These are phyloP conservation scores for Thomomys bottae DNA, from an alignment of 2,113 vertebrate genomes.

Conservation along the genomic window DNA sequence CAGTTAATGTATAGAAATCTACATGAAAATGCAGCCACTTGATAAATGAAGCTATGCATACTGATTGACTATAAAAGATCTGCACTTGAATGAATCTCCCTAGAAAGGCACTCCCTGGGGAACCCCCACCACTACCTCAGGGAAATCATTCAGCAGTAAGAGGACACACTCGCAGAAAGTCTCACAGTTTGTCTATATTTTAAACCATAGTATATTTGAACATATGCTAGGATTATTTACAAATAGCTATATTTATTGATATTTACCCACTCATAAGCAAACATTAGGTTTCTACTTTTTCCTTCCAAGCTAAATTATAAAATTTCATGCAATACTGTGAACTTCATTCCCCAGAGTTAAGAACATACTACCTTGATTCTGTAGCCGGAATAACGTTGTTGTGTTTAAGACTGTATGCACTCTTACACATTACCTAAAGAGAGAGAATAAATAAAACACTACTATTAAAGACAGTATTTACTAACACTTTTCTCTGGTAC, in stretches of 20 bases:
- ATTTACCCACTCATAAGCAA: background rate
- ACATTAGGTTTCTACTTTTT: conserved; percentile 2
- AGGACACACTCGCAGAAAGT: background rate
- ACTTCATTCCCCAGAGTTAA: background rate
- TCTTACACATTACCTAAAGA: background rate
- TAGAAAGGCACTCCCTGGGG: background rate
- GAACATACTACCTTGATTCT: background rate
- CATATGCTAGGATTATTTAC: background rate
- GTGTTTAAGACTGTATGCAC: background rate
- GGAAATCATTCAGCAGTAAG: background rate
- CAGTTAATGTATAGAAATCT: background rate
- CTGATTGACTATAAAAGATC: background rate
- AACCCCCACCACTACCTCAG: background rate
- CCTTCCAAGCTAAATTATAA: background rate
- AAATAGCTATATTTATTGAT: background rate
- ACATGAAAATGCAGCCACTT: background rate
- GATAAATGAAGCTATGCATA: background rate
- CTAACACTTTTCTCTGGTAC: background rate
- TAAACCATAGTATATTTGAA: background rate
- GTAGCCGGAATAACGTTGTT: background rate
- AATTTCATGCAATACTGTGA: background rate
- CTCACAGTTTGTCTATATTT: background rate
- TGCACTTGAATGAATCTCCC: background rate
- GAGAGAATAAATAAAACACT: background rate
- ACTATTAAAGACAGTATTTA: background rate